Percentiles rank a stretch among this genome's conserved stretches.
These are phyloP conservation scores for Pangasianodon hypophthalmus DNA, from an alignment of 2,113 vertebrate species.

Conservation along the genomic window DNA sequence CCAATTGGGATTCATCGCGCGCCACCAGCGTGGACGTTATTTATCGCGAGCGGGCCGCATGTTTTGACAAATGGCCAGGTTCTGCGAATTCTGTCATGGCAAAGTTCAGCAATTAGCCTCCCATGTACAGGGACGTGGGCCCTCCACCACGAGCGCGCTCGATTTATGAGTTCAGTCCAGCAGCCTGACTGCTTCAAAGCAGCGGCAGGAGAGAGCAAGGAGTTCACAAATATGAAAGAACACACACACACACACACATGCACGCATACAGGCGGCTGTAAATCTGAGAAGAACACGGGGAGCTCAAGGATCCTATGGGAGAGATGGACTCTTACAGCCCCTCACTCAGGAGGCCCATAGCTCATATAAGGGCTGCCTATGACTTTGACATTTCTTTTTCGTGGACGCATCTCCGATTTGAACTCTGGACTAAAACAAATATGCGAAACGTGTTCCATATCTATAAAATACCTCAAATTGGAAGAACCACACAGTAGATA, in stretches of 20 bases:
- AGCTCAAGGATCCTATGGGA: conserved; percentile 44
- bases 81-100: conserved; percentile 89
- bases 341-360: conserved; percentile 28
- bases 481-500: conserved; percentile 37
- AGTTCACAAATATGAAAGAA: conserved; percentile 70
- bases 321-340: conserved; percentile 36
- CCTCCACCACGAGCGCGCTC: conserved; percentile 74
- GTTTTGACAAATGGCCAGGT: conserved; percentile 96
- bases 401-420: conserved; percentile 30
- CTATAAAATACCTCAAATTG: conserved; percentile 36
- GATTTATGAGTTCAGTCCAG: conserved; percentile 91
- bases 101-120: conserved; percentile 98
- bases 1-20: conserved; percentile 67
- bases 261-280: conserved; percentile 63
- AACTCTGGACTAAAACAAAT: conserved; percentile 15
- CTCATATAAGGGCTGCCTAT: conserved; percentile 13
- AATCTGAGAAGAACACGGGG: conserved; percentile 66
- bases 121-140: conserved; percentile 80
- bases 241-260: conserved; percentile 53
- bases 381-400: conserved; percentile 27
- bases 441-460: neutral
- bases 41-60: conserved; percentile 83
- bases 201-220: conserved; percentile 58
- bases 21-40: conserved; percentile 69
- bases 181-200: conserved; percentile 68